Base-by-base conservation (phyloP, 2,797 vertebrate genomes). In the Syndactyla subalaris region DNA sequence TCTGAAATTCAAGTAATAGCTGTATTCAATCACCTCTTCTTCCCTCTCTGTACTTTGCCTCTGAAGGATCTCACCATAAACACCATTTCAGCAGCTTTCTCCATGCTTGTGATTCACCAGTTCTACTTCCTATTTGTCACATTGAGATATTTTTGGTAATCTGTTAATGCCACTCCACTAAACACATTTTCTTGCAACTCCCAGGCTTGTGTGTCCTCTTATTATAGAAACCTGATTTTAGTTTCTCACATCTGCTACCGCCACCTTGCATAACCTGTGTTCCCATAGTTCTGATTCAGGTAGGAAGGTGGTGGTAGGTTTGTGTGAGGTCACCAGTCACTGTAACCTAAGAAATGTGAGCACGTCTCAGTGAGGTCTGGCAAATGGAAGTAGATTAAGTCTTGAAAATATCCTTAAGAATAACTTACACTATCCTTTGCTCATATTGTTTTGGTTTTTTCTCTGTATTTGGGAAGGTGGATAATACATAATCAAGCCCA, bases 81-180 rank as follows among this genome's bases (percentile, higher is more conserved):
- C 80, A 89, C 16, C 43, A 63, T 61, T 77, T 77, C 6, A 49
- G 36, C 80, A 88, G 22, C 86, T 76, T 92, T 91, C 71, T 70
- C 52, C 59, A 43, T 85, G 34, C 55, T 74, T 59, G 58, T 92
- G 91, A 96, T 74, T 96, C 95, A 96, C 57, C 84, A 85, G 34
- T 49, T 63, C 88, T 85, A 63, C 84, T 79, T 85, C 74, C 81
- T 85, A 49, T 79, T 73, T 67, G 67, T 79, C 81, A 90, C 95
- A 76, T 36, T 22, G 63, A 66, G 77, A 45, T 95, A 97, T 93
- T 95, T 92, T 84, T 18, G 27, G 88, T 65, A 63, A 46, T 71
- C 72, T 58, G 89, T 90, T 73, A 91, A 92, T 85, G 63, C 80
- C 88, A 76, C 45, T 85, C 61, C 59, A 59, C 74, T 71, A 76